A percentile compares a stretch with the other conserved stretches of the same genome.
Conservation (phyloP, 2,113 vertebrate species). For the Mola mola region DNA sequence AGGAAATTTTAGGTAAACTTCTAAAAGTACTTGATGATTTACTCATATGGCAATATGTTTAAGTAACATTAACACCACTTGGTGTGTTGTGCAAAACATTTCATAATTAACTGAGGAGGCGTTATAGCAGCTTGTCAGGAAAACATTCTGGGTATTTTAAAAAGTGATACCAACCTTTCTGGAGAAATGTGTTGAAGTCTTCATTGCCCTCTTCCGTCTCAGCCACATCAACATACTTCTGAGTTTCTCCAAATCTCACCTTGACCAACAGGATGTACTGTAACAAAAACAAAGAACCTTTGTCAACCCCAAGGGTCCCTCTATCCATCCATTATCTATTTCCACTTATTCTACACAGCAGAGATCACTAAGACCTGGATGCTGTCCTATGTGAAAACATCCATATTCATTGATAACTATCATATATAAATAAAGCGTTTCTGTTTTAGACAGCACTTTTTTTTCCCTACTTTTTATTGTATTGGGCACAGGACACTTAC, state of each 20-base stretch:
- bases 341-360: too few relatives aligned
- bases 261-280: conserved; percentile 20
- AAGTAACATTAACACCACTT: neutral
- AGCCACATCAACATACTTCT: conserved; percentile 28
- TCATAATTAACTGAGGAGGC: neutral
- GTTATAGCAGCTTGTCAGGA: conserved; percentile 8
- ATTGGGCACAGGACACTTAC: too few relatives aligned
- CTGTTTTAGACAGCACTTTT: too few relatives aligned
- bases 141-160: conserved; percentile 11
- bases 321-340: too few relatives aligned
- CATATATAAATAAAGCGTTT: too few relatives aligned
- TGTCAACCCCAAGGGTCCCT: too few relatives aligned
- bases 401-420: too few relatives aligned
- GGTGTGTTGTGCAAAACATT: neutral
- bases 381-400: too few relatives aligned
- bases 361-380: too few relatives aligned
- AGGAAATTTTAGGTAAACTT: neutral
- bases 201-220: conserved; percentile 25
- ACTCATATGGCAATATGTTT: neutral
- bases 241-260: conserved; percentile 1
- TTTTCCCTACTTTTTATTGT: too few relatives aligned
- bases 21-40: neutral
- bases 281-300: neutral
- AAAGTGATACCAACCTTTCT: conserved; percentile 25
- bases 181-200: conserved; percentile 18